phyloP scores from a whole-genome alignment of 2,888 invertebrate species.

The Drosophila meridionalis region DNA sequence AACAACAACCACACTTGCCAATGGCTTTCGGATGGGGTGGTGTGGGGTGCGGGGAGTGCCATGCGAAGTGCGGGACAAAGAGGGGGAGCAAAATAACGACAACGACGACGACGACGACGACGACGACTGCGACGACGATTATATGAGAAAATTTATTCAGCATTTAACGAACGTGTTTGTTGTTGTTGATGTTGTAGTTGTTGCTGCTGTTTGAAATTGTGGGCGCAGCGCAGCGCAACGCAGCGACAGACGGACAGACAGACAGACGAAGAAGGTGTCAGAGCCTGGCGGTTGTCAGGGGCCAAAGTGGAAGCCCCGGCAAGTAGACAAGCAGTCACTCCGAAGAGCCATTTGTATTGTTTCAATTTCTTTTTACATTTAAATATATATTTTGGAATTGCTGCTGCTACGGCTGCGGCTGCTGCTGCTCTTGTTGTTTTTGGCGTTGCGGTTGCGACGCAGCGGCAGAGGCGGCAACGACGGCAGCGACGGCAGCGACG shows the following conservation, averaged over 20 bases:
- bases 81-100: slow-evolving; percentile 46
- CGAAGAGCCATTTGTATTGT: slow-evolving; percentile 65
- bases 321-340: slow-evolving; percentile 22
- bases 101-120: slow-evolving; percentile 37
- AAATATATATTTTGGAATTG: slow-evolving; percentile 26
- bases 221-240: slow-evolving; percentile 37
- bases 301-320: slow-evolving; percentile 58
- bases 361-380: slow-evolving; percentile 64
- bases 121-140: slow-evolving; percentile 64
- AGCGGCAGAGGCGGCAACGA: not conserved
- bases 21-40: slow-evolving; percentile 39
- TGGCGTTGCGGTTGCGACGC: slow-evolving; percentile 10
- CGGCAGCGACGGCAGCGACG: not conserved
- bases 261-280: slow-evolving; percentile 69
- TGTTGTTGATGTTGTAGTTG: slow-evolving; percentile 30
- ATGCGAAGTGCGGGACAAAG: slow-evolving; percentile 27
- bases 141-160: slow-evolving; percentile 77
- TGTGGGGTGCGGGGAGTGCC: slow-evolving; percentile 29
- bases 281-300: slow-evolving; percentile 54
- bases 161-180: slow-evolving; percentile 73
- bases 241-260: slow-evolving; percentile 35
- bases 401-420: slow-evolving; percentile 20
- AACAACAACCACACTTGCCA: slow-evolving; percentile 45
- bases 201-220: slow-evolving; percentile 51
- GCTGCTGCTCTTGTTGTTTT: slow-evolving; percentile 3